phyloP scores from a whole-genome alignment of 1,140 invertebrate species.

The Drosophila grimshawi region DNA sequence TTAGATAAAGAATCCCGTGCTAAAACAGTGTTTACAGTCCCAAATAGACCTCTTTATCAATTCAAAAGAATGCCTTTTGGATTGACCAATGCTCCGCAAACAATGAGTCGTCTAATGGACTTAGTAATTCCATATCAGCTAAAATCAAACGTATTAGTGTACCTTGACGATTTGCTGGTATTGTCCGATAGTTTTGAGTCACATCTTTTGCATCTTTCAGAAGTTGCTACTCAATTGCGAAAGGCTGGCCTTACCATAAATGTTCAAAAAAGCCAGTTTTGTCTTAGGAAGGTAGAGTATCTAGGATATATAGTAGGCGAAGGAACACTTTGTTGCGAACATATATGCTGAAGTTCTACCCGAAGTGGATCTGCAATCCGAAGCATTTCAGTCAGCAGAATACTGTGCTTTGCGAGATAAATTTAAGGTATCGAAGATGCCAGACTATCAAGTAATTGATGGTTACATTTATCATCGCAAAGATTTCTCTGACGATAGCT shows the following conservation, averaged over 20 bases:
- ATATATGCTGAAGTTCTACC: neutral
- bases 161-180: neutral
- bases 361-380: slow-evolving; percentile 4
- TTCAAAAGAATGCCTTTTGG: slow-evolving; percentile 11
- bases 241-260: slow-evolving; percentile 6
- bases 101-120: neutral
- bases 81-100: slow-evolving; percentile 8
- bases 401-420: neutral
- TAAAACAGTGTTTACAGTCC: slow-evolving; percentile 12
- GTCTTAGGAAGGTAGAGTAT: neutral
- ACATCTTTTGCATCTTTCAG: neutral
- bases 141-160: neutral
- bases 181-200: neutral
- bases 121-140: neutral
- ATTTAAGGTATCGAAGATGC: neutral
- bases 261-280: neutral
- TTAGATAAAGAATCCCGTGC: neutral
- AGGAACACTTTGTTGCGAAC: neutral
- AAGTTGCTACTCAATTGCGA: neutral
- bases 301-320: slow-evolving; percentile 8
- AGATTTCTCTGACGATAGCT: too few relatives aligned
- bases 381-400: neutral
- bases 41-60: slow-evolving; percentile 4
- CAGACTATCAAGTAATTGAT: neutral
- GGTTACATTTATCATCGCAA: too few relatives aligned